Conservation (phyloP, 2,888 invertebrate genomes). For the Melanostoma scalare region DNA sequence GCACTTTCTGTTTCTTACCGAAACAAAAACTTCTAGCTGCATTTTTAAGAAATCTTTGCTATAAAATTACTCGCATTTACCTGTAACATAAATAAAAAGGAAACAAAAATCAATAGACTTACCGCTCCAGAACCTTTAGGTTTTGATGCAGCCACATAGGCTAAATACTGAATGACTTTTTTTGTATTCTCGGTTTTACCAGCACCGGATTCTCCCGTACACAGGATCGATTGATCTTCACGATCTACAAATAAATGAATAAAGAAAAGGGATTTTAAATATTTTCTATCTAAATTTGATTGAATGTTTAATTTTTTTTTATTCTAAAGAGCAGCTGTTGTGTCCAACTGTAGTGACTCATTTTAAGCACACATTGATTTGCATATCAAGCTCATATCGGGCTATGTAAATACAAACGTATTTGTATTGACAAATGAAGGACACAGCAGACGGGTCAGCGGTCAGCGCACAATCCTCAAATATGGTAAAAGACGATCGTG, state of each 20-base stretch:
- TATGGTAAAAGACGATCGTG: slow-evolving; percentile 55
- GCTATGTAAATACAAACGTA: too few species aligned
- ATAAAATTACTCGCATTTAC: not conserved
- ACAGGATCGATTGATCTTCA: slow-evolving; percentile 99
- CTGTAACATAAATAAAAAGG: not conserved
- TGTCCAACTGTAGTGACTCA: too few species aligned
- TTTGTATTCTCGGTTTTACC: slow-evolving; percentile 99
- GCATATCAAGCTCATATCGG: too few species aligned
- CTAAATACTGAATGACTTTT: slow-evolving; percentile 99
- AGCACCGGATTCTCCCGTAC: slow-evolving; percentile 99
- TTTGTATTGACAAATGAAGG: not conserved
- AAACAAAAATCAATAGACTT: slow-evolving; percentile 81
- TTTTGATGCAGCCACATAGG: slow-evolving; percentile 99
- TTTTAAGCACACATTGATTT: too few species aligned
- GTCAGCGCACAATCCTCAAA: slow-evolving; percentile 39
- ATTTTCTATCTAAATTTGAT: not conserved
- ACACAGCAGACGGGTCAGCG: not conserved
- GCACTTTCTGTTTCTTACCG: too few species aligned
- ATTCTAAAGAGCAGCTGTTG: too few species aligned
- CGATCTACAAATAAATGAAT: slow-evolving; percentile 88
- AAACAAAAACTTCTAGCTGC: too few species aligned
- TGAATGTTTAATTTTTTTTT: not conserved
- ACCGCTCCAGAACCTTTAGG: slow-evolving; percentile 94
- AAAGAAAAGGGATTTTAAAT: slow-evolving; percentile 35
- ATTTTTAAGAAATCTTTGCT: not conserved